phyloP scores from a whole-genome alignment of 2,113 vertebrate genomes.

The Nerophis ophidion region DNA sequence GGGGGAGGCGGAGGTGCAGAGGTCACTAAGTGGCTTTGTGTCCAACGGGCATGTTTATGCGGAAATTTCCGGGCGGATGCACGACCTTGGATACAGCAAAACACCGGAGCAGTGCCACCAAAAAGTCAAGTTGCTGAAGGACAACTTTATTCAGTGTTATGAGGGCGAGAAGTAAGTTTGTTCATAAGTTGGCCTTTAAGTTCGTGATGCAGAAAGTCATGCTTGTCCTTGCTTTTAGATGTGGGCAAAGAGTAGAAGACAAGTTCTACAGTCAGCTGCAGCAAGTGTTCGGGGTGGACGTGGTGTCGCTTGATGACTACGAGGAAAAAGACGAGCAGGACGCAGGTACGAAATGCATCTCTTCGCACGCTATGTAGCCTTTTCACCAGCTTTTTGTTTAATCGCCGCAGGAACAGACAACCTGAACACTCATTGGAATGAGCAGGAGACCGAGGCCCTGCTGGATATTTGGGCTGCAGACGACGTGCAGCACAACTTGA shows the following conservation, averaged over 20 bases:
- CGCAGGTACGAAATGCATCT: slow-evolving; percentile 23
- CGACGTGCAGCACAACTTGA: slow-evolving; percentile 60
- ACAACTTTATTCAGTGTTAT: slow-evolving; percentile 58
- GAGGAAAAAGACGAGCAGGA: slow-evolving; percentile 56
- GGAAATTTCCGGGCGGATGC: slow-evolving; percentile 53
- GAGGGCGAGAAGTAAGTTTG: slow-evolving; percentile 60
- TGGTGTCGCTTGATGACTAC: slow-evolving; percentile 41
- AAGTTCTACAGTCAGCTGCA: slow-evolving; percentile 63
- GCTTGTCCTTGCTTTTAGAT: slow-evolving; percentile 18
- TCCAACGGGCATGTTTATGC: slow-evolving; percentile 61
- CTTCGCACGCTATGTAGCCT: not conserved
- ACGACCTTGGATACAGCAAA: slow-evolving; percentile 44
- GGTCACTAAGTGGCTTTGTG: slow-evolving; percentile 43
- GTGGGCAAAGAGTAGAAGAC: slow-evolving; percentile 50
- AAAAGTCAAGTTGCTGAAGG: slow-evolving; percentile 62
- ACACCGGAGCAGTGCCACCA: slow-evolving; percentile 63
- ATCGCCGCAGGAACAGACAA: slow-evolving; percentile 12
- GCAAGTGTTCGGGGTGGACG: slow-evolving; percentile 55
- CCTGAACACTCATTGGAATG: slow-evolving; percentile 44
- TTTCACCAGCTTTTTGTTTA: not conserved
- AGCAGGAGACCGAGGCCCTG: slow-evolving; percentile 57
- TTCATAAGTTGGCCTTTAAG: not conserved
- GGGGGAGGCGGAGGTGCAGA: slow-evolving; percentile 60
- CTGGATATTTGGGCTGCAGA: slow-evolving; percentile 59
- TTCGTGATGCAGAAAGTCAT: too few species aligned